Evolutionary conservation across 2,113 vertebrate species (phyloP).

Genomic region (Chloebia gouldiae): DNA sequence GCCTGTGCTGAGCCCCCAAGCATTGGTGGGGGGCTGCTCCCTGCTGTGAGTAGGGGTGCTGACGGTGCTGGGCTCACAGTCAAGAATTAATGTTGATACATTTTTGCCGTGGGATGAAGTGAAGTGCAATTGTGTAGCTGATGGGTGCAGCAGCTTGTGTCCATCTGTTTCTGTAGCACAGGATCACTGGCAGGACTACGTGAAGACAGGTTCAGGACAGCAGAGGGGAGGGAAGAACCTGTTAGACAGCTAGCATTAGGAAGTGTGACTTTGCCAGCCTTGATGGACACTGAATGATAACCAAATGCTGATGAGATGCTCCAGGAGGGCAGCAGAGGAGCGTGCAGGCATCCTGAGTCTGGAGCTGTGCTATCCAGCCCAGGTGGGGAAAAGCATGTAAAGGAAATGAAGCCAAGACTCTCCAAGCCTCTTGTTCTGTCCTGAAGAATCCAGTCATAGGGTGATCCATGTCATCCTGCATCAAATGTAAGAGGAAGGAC

Average conservation of each 20-base stretch:
- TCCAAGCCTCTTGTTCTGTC: background rate
- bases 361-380: background rate
- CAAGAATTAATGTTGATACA: background rate
- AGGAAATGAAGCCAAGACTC: background rate
- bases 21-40: background rate
- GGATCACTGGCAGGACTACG: background rate
- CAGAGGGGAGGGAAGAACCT: background rate
- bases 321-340: background rate
- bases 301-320: background rate
- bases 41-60: background rate
- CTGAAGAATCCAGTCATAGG: background rate
- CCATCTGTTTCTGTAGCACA: background rate
- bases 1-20: background rate
- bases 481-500: background rate
- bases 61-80: background rate
- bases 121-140: background rate
- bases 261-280: background rate
- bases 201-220: background rate
- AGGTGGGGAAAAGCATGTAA: background rate
- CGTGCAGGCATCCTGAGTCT: rapidly evolving
- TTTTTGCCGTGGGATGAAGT: background rate
- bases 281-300: background rate
- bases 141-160: background rate
- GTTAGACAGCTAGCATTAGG: background rate
- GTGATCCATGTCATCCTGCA: background rate